Base-by-base conservation (phyloP, 1,140 invertebrate genomes). In the Galleria mellonella region DNA sequence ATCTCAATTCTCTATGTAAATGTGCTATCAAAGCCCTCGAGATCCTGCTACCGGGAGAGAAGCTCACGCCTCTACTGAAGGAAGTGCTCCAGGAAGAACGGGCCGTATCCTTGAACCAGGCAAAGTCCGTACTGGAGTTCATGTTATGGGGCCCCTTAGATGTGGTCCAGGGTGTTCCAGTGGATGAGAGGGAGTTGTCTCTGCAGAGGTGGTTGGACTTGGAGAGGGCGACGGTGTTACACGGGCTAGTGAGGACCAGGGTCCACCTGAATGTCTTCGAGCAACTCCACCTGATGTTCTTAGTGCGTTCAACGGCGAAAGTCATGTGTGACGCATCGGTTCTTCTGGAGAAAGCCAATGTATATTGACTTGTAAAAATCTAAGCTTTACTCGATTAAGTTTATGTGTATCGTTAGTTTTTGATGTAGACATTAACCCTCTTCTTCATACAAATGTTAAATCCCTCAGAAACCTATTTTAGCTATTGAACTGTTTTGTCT, bases 91-190 rank as follows among this genome's bases (percentile, higher is more conserved):
- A 87, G 51, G 90, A 92, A 64, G 93, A 94, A 66, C 87, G 91
- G 14, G 91, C 93, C 0, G 89, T 92, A 17, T 93, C 92, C 1
- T 67, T 96, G 14, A 89, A 88, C 30, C 88, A 89, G 71, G 90
- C 91, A 0, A 95, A 95, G 75, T 90, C 93, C 0, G 88, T 96
- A 0, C 70, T 96, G 15, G 94, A 96, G 66, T 94, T 94, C 61
- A 93, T 93, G 48, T 79, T 97, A 1, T 97, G 94, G 94, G 94
- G 94, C 2, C 94, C 94, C 0, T 89, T 92, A 8, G 93, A 94
- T 62, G 90, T 92, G 0, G 89, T 89, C 0, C 83, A 93, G 8
- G 89, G 90, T 0, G 89, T 89, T 4, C 89, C 90, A 0, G 86
- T 88, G 0, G 88, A 89, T 15, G 93, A 94, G 48, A 87, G 92